These are phyloP conservation scores for Sycophila texana DNA, from an alignment of 2,888 invertebrate genomes.

Conservation along the genomic window DNA sequence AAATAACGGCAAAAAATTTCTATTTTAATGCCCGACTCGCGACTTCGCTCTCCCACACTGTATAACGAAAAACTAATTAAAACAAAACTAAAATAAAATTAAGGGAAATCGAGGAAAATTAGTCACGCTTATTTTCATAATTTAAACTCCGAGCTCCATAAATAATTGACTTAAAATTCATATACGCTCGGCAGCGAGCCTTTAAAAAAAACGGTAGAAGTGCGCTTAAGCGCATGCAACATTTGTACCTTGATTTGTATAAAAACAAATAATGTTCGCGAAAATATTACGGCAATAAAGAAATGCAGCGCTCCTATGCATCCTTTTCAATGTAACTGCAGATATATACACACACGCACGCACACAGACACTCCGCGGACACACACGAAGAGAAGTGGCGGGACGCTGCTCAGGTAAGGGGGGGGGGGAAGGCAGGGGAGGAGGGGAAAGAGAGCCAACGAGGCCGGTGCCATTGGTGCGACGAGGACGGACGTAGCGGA, in stretches of 20 bases:
- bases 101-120: not conserved
- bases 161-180: not conserved
- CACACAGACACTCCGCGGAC: not conserved
- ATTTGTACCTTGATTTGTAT: slow-evolving; percentile 22
- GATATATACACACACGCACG: slow-evolving; percentile 33
- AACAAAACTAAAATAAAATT: not conserved
- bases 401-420: not conserved
- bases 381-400: not conserved
- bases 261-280: slow-evolving; percentile 44
- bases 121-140: not conserved
- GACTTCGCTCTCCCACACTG: not conserved
- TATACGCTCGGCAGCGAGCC: not conserved
- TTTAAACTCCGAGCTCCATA: not conserved
- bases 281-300: slow-evolving; percentile 55
- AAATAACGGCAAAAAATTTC: slow-evolving; percentile 13
- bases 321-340: slow-evolving; percentile 52
- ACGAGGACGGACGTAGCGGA: slow-evolving; percentile 32
- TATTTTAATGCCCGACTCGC: not conserved
- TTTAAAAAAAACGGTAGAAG: not conserved
- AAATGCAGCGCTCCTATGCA: slow-evolving; percentile 47
- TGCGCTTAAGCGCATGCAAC: not conserved
- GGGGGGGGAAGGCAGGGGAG: not conserved
- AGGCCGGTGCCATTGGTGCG: slow-evolving; percentile 38
- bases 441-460: slow-evolving; percentile 7
- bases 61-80: not conserved